These are phyloP conservation scores for Emydocephalus ijimae DNA, from an alignment of 2,113 vertebrate species.

Conservation along the genomic window DNA sequence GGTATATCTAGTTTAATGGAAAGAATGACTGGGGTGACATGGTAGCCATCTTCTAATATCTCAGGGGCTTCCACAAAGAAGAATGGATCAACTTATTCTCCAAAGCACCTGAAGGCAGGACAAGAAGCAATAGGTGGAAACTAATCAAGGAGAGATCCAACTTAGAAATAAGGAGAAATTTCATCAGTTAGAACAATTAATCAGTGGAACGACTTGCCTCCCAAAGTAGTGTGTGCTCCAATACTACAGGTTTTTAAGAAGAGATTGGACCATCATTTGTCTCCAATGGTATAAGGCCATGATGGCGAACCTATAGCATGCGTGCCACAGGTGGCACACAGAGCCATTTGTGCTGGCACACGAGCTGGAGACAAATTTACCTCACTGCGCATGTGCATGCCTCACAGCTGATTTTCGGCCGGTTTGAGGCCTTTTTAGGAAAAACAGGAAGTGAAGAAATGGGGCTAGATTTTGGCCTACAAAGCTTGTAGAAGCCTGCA, in stretches of 20 bases:
- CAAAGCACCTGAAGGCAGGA: not conserved
- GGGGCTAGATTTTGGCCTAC: too few relatives aligned
- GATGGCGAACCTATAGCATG: too few relatives aligned
- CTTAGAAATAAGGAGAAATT: not conserved
- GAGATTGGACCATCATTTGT: not conserved
- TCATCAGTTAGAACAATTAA: not conserved
- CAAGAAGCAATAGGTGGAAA: not conserved
- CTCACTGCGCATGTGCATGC: too few relatives aligned
- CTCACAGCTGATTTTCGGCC: too few relatives aligned
- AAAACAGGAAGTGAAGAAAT: too few relatives aligned
- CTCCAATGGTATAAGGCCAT: not conserved
- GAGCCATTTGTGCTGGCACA: too few relatives aligned
- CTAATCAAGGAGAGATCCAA: not conserved
- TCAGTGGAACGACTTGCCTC: not conserved
- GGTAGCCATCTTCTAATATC: not conserved
- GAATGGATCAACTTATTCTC: not conserved
- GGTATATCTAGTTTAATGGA: not conserved
- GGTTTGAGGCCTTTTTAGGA: too few relatives aligned
- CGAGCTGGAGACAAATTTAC: too few relatives aligned
- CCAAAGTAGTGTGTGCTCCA: not conserved
- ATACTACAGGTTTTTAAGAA: not conserved
- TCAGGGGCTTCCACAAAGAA: not conserved
- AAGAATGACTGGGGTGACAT: accelerated
- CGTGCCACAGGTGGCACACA: too few relatives aligned
- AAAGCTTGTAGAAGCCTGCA: too few relatives aligned